These are phyloP conservation scores for Thripadectes ignobilis DNA, from an alignment of 2,797 vertebrate genomes.

Conservation along the genomic window DNA sequence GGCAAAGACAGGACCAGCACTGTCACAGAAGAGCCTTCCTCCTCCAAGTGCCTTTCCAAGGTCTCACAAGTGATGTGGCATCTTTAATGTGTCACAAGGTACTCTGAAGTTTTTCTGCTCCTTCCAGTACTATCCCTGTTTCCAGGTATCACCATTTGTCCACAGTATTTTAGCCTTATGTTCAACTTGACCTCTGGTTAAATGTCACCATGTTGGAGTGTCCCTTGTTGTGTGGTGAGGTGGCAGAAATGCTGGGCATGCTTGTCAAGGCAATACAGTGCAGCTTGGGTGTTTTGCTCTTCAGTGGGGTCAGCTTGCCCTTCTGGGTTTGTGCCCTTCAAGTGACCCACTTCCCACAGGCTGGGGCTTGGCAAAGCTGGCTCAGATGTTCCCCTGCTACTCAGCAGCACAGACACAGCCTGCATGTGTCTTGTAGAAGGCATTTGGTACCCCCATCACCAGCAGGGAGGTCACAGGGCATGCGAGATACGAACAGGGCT, in stretches of 20 bases:
- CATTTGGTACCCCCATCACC: rapidly evolving
- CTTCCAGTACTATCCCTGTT: not conserved
- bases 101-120: not conserved
- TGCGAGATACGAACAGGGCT: not conserved
- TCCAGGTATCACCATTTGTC: not conserved
- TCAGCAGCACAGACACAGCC: not conserved
- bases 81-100: not conserved
- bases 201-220: rapidly evolving
- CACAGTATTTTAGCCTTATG: rapidly evolving
- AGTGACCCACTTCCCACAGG: not conserved
- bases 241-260: not conserved
- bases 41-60: not conserved
- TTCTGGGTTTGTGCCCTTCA: not conserved
- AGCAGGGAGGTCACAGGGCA: not conserved
- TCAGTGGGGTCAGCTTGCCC: not conserved
- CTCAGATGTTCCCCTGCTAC: not conserved
- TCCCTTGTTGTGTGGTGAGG: not conserved
- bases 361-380: not conserved
- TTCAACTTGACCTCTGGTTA: not conserved
- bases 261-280: not conserved
- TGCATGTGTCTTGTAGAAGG: not conserved
- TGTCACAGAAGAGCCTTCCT: not conserved
- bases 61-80: not conserved
- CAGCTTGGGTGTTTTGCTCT: not conserved
- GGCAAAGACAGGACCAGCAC: not conserved